Evolutionary conservation across 2,797 vertebrate species (phyloP), one percentile per base, ranked within the genome.

Genomic region (Cynopterus sphinx): DNA sequence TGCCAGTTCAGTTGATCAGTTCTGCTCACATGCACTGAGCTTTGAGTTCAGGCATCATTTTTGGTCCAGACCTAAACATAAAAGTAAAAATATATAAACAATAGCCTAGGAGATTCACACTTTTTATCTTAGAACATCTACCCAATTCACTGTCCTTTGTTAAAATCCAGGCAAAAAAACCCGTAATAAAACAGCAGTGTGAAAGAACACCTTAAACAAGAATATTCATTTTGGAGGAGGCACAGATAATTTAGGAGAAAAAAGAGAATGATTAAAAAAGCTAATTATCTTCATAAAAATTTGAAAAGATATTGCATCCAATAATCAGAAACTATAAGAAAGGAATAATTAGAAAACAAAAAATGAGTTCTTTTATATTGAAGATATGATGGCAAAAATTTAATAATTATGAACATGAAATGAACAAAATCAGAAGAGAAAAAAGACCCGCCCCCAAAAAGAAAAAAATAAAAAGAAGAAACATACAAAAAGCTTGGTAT

Each of bases 81-180:
- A 81, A 87, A 59, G 84, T 71, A 87, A 94, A 94, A 89, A 74
- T 79, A 63, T 16, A 31, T 39, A 83, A 75, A 70, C 21, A 39
- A 70, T 0, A 43, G 24, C 21, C 51, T 63, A 82, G 28, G 31
- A n/a, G 2, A 57, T 22, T 86, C 12, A 22, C 19, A 53, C 31
- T 71, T 82, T 61, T 46, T 57, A 51, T 43, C 55, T 89, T 85
- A 67, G 73, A 88, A 95, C 79, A 53, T 71, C 26, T 79, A 41
- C 57, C 5, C 13, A 67, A 36, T 71, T 10, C n/a, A 68, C 11
- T 78, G 46, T 31, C 70, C 4, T 41, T 79, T n/a, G 12, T 59
- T 85, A 86, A 83, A 94, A 43, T 57, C 43, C 13, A 92, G 9
- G 22, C 57, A 92, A 84, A 88, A 90, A 33, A 33, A 33, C 33